These are phyloP conservation scores for Myoxocephalus aenaeus DNA, from an alignment of 2,797 vertebrate species.

Conservation along the genomic window DNA sequence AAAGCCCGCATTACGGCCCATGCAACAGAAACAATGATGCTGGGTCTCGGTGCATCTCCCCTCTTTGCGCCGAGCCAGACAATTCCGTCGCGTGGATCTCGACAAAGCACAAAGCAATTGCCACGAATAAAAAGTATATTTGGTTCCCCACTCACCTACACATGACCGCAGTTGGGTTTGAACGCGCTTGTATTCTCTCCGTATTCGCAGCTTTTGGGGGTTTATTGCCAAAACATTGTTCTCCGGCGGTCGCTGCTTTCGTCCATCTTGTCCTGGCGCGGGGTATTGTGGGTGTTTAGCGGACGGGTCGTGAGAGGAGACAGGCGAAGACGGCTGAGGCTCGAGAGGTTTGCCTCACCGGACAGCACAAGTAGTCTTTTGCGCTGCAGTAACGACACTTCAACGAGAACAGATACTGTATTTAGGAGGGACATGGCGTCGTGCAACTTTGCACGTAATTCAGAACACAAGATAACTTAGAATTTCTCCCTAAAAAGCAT, in stretches of 20 bases:
- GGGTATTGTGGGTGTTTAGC: slow-evolving; percentile 85
- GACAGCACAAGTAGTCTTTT: background rate
- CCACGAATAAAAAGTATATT: background rate
- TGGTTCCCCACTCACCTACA: slow-evolving; percentile 77
- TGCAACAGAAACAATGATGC: slow-evolving; percentile 87
- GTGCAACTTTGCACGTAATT: background rate
- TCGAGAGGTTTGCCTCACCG: background rate
- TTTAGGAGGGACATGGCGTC: background rate
- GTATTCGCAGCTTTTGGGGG: slow-evolving; percentile 68
- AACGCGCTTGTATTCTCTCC: slow-evolving; percentile 69
- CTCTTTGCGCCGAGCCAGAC: slow-evolving; percentile 56
- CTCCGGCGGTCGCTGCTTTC: slow-evolving; percentile 85
- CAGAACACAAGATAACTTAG: background rate
- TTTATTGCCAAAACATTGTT: slow-evolving; percentile 90
- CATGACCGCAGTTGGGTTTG: slow-evolving; percentile 81
- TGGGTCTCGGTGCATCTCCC: slow-evolving; percentile 74
- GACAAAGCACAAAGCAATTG: slow-evolving; percentile 30
- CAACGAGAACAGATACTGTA: background rate
- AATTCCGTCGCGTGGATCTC: slow-evolving; percentile 52
- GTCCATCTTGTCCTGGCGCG: slow-evolving; percentile 90
- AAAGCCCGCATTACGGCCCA: slow-evolving; percentile 82
- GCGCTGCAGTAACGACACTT: background rate
- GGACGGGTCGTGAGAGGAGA: slow-evolving; percentile 90
- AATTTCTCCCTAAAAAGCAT: background rate
- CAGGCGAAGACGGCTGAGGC: slow-evolving; percentile 69